These are phyloP conservation scores for Urocitellus parryii DNA, from an alignment of 2,113 vertebrate genomes.

Conservation along the genomic window DNA sequence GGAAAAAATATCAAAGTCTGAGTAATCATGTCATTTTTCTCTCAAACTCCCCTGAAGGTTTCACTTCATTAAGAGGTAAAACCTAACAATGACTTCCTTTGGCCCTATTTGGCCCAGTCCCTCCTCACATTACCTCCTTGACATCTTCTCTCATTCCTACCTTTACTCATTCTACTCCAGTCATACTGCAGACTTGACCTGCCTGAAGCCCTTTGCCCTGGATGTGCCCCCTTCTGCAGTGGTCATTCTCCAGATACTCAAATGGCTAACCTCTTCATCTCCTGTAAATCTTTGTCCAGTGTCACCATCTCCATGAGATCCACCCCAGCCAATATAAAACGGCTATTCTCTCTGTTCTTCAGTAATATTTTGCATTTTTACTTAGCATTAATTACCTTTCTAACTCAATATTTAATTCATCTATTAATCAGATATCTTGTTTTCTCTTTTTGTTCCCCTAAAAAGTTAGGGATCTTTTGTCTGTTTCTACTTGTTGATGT, in stretches of 20 bases:
- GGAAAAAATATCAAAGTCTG: slow-evolving; percentile 3
- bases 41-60: background rate
- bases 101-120: background rate
- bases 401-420: background rate
- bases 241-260: background rate
- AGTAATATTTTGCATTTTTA: background rate
- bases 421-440: background rate
- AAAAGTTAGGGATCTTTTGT: background rate
- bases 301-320: background rate
- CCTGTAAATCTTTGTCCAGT: background rate
- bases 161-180: background rate
- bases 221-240: background rate
- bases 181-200: background rate
- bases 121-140: background rate
- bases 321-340: background rate
- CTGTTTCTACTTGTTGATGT: background rate
- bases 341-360: background rate
- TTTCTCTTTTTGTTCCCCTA: background rate
- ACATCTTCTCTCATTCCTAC: background rate
- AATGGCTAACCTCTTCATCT: background rate
- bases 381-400: background rate
- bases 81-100: background rate
- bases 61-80: background rate
- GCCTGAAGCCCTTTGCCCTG: background rate
- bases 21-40: background rate